Conservation (phyloP, 2,797 vertebrate species). For the Darevskia mixta region DNA sequence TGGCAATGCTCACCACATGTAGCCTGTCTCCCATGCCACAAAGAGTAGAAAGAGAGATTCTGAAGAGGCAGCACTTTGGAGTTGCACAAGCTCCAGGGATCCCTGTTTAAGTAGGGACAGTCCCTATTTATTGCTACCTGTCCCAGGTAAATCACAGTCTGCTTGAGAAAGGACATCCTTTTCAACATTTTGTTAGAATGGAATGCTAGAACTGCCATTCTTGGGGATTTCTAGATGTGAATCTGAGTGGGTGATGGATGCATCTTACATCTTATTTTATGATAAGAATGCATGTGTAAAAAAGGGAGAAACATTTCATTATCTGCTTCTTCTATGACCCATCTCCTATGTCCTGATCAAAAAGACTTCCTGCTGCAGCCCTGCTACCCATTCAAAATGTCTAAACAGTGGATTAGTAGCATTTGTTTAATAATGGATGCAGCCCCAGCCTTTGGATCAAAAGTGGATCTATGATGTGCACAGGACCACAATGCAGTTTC, state of each 20-base stretch:
- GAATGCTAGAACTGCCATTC: not conserved
- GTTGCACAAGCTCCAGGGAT: not conserved
- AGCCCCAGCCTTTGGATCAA: not conserved
- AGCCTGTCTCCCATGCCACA: not conserved
- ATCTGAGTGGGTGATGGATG: not conserved
- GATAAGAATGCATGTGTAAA: not conserved
- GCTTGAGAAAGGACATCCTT: not conserved
- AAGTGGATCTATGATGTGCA: not conserved
- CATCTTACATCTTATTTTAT: not conserved
- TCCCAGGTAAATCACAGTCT: not conserved
- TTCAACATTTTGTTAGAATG: not conserved
- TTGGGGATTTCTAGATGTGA: not conserved
- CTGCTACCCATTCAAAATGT: not conserved
- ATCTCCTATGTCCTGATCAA: not conserved
- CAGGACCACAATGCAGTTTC: not conserved
- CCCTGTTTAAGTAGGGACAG: not conserved
- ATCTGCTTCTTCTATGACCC: not conserved
- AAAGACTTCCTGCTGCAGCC: not conserved
- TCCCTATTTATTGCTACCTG: not conserved
- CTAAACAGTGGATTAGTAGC: not conserved
- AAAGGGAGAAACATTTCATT: not conserved
- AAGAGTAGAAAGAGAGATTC: not conserved
- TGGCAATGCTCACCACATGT: accelerated
- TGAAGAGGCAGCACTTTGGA: not conserved
- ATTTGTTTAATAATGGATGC: not conserved